phyloP scores from a whole-genome alignment of 2,888 invertebrate genomes.

The Pherbina coryleti region DNA sequence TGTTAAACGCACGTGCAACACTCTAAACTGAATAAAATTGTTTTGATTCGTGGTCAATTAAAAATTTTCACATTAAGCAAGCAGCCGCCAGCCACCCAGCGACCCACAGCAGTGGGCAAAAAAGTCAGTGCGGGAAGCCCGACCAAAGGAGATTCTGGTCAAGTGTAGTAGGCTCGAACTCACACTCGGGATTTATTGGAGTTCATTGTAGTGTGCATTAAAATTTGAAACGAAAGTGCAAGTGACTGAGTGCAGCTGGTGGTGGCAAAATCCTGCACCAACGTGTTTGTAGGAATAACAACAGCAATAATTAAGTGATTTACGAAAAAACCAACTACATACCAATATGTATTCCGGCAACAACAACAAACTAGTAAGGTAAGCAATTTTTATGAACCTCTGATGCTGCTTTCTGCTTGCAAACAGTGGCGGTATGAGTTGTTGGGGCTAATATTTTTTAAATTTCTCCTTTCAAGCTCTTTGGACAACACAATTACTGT shows the following conservation, averaged over 20 bases:
- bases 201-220: neutral
- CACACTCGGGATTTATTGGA: neutral
- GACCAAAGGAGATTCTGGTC: neutral
- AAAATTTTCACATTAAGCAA: constrained; percentile 17
- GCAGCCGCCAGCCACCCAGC: neutral
- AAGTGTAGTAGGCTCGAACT: constrained; percentile 2
- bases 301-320: too few species aligned
- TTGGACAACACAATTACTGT: constrained; percentile 49
- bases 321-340: neutral
- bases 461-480: neutral
- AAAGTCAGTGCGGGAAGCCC: neutral
- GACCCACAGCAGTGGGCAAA: neutral
- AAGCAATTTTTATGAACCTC: neutral
- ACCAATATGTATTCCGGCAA: constrained; percentile 17
- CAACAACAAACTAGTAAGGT: constrained; percentile 23
- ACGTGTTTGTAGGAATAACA: neutral
- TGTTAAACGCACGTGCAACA: constrained; percentile 38
- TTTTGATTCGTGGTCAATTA: constrained; percentile 31
- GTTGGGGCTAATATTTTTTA: neutral
- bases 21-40: constrained; percentile 12
- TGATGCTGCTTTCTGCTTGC: neutral
- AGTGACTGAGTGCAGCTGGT: constrained; percentile 2
- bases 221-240: constrained; percentile 19
- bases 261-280: neutral
- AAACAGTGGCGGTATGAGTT: neutral